Percentiles rank a stretch among this genome's conserved stretches.
These are phyloP conservation scores for Epicampocera succincta DNA, from an alignment of 2,888 invertebrate genomes.

Conservation along the genomic window DNA sequence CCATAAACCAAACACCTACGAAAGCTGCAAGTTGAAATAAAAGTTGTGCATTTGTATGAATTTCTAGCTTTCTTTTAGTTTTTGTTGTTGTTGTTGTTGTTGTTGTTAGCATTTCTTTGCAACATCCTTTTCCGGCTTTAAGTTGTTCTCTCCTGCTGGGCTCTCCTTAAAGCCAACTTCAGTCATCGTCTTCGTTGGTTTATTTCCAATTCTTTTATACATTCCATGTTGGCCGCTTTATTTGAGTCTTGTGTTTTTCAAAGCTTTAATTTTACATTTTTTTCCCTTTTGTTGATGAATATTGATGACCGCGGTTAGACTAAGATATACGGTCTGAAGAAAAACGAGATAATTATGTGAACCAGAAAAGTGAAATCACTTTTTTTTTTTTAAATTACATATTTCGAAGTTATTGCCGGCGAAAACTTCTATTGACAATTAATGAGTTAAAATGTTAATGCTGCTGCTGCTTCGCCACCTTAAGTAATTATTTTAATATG, in stretches of 20 bases:
- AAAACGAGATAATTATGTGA: background rate
- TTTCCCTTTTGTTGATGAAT: background rate
- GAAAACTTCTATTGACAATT: no score
- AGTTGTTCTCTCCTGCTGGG: slow-evolving; percentile 13
- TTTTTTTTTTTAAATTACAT: no score
- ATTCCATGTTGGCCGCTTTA: slow-evolving; percentile 31
- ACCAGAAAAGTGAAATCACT: no score
- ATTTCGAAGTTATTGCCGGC: no score
- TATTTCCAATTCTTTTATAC: slow-evolving; percentile 54
- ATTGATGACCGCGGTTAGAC: background rate
- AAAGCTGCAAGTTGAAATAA: slow-evolving; percentile 46
- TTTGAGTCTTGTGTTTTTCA: background rate
- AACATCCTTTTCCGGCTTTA: slow-evolving; percentile 57
- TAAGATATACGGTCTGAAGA: background rate
- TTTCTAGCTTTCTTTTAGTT: slow-evolving; percentile 13
- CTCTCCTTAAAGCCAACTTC: slow-evolving; percentile 10
- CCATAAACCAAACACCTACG: slow-evolving; percentile 57
- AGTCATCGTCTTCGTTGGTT: slow-evolving; percentile 24
- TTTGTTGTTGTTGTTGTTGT: no score
- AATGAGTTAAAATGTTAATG: no score
- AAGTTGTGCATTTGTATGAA: slow-evolving; percentile 30
- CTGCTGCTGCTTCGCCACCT: no score
- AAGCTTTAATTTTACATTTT: slow-evolving; percentile 7
- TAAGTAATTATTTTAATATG: no score
- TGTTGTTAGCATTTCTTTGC: slow-evolving; percentile 14